These are phyloP conservation scores for Microcaecilia unicolor DNA, from an alignment of 2,797 vertebrate genomes.

Conservation along the genomic window DNA sequence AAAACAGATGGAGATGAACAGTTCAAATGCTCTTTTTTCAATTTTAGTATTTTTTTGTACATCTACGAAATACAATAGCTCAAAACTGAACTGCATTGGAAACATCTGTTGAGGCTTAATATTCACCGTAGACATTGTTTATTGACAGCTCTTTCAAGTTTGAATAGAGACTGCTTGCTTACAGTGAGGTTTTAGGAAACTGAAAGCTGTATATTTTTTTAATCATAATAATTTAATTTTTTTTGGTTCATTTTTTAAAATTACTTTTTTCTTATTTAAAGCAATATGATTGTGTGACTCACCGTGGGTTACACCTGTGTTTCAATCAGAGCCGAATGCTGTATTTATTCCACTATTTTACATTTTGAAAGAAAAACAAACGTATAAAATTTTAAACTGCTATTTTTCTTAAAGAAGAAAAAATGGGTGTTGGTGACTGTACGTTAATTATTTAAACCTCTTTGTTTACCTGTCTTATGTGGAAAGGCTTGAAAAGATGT, in stretches of 20 bases:
- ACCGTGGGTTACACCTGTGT: conserved; percentile 71
- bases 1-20: conserved; percentile 35
- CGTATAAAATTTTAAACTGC: conserved; percentile 80
- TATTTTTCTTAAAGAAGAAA: conserved; percentile 84
- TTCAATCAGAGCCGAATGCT: conserved; percentile 82
- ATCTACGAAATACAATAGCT: conserved; percentile 38
- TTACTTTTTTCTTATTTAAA: conserved; percentile 73
- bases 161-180: conserved; percentile 58
- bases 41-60: conserved; percentile 38
- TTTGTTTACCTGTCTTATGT: conserved; percentile 80
- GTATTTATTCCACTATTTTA: conserved; percentile 84
- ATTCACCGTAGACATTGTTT: conserved; percentile 49
- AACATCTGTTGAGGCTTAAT: conserved; percentile 34
- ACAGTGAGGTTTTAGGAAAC: conserved; percentile 59
- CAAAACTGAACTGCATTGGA: conserved; percentile 32
- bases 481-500: no score
- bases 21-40: conserved; percentile 34
- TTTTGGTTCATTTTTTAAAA: conserved; percentile 52
- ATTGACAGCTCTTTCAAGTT: conserved; percentile 48
- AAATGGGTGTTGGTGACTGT: conserved; percentile 74
- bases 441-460: conserved; percentile 87
- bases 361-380: conserved; percentile 76
- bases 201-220: conserved; percentile 59
- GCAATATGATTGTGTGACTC: conserved; percentile 77
- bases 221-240: conserved; percentile 49